A percentile compares a stretch with the other conserved stretches of the same genome.
Conservation (phyloP, 2,888 invertebrate genomes). For the Morpho helenor region DNA sequence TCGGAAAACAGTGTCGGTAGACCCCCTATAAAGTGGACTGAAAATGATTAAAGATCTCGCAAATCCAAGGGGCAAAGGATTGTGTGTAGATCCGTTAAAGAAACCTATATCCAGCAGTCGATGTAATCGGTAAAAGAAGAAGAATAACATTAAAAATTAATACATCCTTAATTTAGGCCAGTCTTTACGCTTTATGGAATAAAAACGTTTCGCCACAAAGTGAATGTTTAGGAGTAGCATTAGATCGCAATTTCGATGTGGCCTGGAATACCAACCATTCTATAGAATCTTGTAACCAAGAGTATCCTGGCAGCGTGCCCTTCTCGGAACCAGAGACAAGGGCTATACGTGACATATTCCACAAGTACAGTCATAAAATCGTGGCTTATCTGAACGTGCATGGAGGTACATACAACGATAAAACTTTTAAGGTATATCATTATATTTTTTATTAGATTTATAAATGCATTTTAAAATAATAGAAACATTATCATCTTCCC, state of each 20-base stretch:
- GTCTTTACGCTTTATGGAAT: slow-evolving; percentile 28
- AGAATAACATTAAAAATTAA: no score
- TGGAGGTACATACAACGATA: slow-evolving; percentile 34
- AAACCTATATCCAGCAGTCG: no score
- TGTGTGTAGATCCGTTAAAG: no score
- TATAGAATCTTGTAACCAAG: slow-evolving; percentile 48
- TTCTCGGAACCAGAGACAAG: slow-evolving; percentile 60
- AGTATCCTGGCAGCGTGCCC: slow-evolving; percentile 49
- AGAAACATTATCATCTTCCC: not conserved
- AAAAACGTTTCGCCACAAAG: slow-evolving; percentile 55
- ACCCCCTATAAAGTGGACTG: no score
- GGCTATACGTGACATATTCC: slow-evolving; percentile 51
- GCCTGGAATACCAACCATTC: slow-evolving; percentile 41
- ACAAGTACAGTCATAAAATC: slow-evolving; percentile 56
- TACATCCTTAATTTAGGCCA: no score
- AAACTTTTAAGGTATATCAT: slow-evolving; percentile 40
- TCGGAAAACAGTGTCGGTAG: no score
- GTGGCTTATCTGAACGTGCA: slow-evolving; percentile 58
- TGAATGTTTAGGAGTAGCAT: slow-evolving; percentile 50
- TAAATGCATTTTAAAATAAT: not conserved
- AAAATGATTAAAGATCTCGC: no score
- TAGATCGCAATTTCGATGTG: slow-evolving; percentile 66
- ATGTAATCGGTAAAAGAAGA: no score
- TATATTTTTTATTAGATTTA: not conserved
- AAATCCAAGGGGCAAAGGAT: no score